Evolutionary conservation across 2,113 vertebrate genomes (phyloP).

Genomic region (Chloroceryle aenea): DNA sequence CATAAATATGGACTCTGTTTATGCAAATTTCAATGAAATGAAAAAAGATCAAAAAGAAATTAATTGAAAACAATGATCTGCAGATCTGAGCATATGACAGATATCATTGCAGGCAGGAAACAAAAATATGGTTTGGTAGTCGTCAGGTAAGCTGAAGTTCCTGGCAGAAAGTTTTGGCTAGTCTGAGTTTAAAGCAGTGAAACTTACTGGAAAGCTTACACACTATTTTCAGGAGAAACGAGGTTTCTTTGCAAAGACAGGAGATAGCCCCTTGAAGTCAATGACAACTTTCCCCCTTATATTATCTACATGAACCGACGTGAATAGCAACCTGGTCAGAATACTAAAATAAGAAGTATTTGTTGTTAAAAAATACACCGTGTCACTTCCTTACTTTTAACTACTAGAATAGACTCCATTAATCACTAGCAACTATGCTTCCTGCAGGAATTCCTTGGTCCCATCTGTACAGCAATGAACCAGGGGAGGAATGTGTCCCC

Average conservation of each 20-base stretch:
- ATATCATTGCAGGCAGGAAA: background rate
- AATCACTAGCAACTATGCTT: background rate
- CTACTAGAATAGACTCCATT: background rate
- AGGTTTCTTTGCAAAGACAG: background rate
- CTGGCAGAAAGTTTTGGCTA: background rate
- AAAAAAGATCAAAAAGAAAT: background rate
- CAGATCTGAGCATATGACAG: background rate
- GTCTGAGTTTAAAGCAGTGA: background rate
- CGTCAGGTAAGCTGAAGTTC: background rate
- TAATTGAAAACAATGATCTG: background rate
- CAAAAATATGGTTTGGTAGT: background rate
- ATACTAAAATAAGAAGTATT: background rate
- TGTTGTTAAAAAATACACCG: background rate
- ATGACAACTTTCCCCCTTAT: background rate
- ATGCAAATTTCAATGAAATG: background rate
- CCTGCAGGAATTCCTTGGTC: background rate
- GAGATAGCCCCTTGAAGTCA: background rate
- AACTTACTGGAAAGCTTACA: background rate
- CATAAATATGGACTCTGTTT: background rate
- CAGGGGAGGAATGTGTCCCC: rapidly evolving
- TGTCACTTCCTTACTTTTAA: background rate
- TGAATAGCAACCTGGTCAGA: background rate
- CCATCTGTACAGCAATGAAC: background rate
- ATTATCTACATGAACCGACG: background rate
- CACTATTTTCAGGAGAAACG: background rate